A percentile compares a stretch with the other conserved stretches of the same genome.
These are phyloP conservation scores for Polypterus bichir DNA, from an alignment of 2,113 vertebrate genomes.

Conservation along the genomic window DNA sequence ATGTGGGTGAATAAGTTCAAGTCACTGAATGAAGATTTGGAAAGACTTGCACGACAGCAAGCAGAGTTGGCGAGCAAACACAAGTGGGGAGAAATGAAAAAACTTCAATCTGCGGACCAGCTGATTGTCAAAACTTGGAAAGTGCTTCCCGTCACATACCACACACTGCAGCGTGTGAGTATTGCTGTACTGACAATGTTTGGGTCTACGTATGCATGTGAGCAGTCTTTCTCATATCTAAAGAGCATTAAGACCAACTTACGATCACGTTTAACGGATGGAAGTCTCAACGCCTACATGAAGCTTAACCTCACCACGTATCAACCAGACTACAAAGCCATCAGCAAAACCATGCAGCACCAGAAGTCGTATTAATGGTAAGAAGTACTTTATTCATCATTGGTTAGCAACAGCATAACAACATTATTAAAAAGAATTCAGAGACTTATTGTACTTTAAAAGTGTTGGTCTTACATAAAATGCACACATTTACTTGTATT, in stretches of 20 bases:
- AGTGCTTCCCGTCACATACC: conserved; percentile 17
- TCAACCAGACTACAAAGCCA: too few species aligned
- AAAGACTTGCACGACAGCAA: conserved; percentile 15
- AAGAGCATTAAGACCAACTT: conserved; percentile 22
- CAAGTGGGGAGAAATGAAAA: conserved; percentile 22
- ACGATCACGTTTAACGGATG: conserved; percentile 15
- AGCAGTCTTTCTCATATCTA: conserved; percentile 26
- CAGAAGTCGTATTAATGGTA: too few species aligned
- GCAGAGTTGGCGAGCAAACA: conserved; percentile 16
- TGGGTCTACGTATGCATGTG: conserved; percentile 22
- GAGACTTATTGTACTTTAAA: too few species aligned
- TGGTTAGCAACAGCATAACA: too few species aligned
- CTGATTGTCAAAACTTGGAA: conserved; percentile 24
- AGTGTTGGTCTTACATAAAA: too few species aligned
- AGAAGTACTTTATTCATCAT: too few species aligned
- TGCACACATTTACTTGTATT: too few species aligned
- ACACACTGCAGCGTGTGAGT: conserved; percentile 20
- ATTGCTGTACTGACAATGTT: conserved; percentile 24
- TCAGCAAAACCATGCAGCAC: too few species aligned
- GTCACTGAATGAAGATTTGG: conserved; percentile 17
- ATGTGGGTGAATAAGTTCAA: conserved; percentile 17
- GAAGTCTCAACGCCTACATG: conserved; percentile 22
- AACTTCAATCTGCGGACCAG: conserved; percentile 19
- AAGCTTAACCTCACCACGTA: too few species aligned
- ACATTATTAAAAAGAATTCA: too few species aligned